Evolutionary conservation across 2,113 vertebrate genomes (phyloP).

Genomic region (Nanorana parkeri): DNA sequence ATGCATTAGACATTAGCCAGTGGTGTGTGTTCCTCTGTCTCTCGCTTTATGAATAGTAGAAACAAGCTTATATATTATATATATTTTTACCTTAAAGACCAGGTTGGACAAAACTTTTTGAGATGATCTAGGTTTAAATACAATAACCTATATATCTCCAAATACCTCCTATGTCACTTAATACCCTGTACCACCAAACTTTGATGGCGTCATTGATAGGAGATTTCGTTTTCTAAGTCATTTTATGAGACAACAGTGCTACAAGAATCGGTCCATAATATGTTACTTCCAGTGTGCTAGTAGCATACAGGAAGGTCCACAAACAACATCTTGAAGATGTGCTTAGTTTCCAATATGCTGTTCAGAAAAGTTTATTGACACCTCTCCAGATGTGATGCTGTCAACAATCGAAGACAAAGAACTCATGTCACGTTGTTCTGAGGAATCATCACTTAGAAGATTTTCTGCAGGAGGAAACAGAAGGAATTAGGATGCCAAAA

Average conservation of each 20-base stretch:
- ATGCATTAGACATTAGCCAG: too few species aligned
- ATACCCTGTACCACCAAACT: background rate
- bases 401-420: constrained; percentile 93
- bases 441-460: constrained; percentile 78
- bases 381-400: constrained; percentile 84
- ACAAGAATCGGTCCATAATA: constrained; percentile 9
- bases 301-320: constrained; percentile 12
- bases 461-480: constrained; percentile 75
- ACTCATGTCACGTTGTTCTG: constrained; percentile 84
- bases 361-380: constrained; percentile 77
- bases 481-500: background rate
- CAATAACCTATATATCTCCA: background rate
- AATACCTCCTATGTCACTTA: background rate
- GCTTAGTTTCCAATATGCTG: constrained; percentile 73
- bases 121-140: background rate
- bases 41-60: too few species aligned
- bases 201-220: background rate
- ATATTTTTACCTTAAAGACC: background rate
- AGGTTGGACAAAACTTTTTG: background rate
- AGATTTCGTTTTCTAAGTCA: background rate
- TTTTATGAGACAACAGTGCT: constrained; percentile 19
- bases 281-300: background rate
- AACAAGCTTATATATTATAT: too few species aligned
- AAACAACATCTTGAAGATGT: background rate
- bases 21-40: too few species aligned